These are phyloP conservation scores for Cremastinae sp. DNA, from an alignment of 2,888 invertebrate genomes.

Conservation along the genomic window DNA sequence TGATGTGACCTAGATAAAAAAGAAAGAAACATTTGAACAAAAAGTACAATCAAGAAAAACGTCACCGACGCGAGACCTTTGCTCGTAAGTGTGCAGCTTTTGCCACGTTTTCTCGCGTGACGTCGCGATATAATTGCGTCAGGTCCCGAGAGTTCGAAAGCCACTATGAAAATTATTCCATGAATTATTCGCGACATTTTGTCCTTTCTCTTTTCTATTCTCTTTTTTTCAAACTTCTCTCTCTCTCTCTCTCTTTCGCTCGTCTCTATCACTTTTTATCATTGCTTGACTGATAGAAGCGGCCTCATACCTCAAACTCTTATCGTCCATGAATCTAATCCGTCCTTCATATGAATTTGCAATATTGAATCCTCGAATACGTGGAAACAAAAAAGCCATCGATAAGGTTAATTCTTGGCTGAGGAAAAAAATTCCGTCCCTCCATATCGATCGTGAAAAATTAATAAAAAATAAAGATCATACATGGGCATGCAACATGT, in stretches of 20 bases:
- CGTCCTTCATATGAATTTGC: slow-evolving; percentile 49
- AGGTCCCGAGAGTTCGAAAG: slow-evolving; percentile 37
- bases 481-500: no score
- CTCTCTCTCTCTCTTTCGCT: slow-evolving; percentile 4
- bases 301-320: slow-evolving; percentile 17
- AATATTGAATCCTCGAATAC: slow-evolving; percentile 33
- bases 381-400: slow-evolving; percentile 6
- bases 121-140: slow-evolving; percentile 38
- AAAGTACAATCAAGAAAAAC: no score
- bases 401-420: slow-evolving; percentile 13
- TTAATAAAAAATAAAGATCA: no score
- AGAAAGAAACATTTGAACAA: no score
- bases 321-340: slow-evolving; percentile 47
- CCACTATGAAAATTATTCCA: slow-evolving; percentile 61
- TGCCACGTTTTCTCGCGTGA: slow-evolving; percentile 54
- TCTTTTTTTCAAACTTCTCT: slow-evolving; percentile 18
- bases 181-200: slow-evolving; percentile 53
- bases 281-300: slow-evolving; percentile 18
- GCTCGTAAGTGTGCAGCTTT: neutral
- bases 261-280: slow-evolving; percentile 11
- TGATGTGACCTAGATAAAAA: no score
- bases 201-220: slow-evolving; percentile 5
- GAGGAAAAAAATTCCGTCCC: no score
- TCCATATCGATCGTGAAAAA: no score
- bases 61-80: neutral